Evolutionary conservation across 2,797 vertebrate genomes (phyloP).

Genomic region (Crenichthys baileyi): DNA sequence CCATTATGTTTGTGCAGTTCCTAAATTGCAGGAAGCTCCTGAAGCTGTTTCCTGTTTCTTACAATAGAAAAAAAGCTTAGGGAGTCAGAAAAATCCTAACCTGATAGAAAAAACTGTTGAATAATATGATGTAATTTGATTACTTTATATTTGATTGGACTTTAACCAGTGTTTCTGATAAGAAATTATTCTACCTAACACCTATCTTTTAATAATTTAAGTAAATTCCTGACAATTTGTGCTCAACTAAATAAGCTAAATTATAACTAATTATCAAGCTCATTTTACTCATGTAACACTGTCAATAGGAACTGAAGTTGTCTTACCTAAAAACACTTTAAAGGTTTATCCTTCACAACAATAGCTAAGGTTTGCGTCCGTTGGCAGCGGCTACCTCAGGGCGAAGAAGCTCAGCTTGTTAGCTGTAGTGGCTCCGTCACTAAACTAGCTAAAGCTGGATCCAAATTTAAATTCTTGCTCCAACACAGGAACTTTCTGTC

Average conservation of each 20-base stretch:
- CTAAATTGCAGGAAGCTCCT: background rate
- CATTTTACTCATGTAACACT: background rate
- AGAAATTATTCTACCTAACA: background rate
- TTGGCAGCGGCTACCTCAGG: background rate
- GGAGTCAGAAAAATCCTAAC: background rate
- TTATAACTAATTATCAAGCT: background rate
- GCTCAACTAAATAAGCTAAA: background rate
- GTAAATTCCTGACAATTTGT: background rate
- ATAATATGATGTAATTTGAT: background rate
- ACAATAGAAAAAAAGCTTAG: no score
- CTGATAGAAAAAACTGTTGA: background rate
- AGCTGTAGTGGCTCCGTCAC: background rate
- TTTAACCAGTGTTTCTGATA: background rate
- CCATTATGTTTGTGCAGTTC: constrained; percentile 40
- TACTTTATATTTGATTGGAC: background rate
- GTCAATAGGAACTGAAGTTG: background rate
- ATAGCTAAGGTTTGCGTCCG: no score
- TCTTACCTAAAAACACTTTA: no score
- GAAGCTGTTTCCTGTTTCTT: background rate
- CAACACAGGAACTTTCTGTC: background rate
- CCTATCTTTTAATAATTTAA: background rate
- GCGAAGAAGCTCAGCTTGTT: background rate
- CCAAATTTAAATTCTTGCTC: no score
- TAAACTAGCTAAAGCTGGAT: background rate
- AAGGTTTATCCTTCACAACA: no score